Percentiles rank a stretch among this genome's conserved stretches.
phyloP scores from a whole-genome alignment of 1,140 invertebrate species.

The Holotrichia oblita region DNA sequence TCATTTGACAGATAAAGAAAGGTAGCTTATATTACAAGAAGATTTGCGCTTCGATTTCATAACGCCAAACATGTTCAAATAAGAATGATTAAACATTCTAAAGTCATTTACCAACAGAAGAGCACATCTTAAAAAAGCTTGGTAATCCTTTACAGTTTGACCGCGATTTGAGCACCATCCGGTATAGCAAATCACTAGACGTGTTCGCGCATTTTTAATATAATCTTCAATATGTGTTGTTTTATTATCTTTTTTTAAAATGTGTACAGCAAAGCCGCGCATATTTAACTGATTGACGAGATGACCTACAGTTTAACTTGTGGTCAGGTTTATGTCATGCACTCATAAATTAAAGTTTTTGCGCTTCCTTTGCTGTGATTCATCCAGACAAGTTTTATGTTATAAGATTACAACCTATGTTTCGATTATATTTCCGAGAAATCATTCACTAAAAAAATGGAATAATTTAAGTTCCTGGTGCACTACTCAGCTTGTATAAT shows the following conservation, averaged over 20 bases:
- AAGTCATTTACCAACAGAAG: too few species aligned
- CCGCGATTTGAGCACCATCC: too few species aligned
- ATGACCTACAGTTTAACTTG: neutral
- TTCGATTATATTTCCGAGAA: conserved; percentile 7
- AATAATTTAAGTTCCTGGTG: neutral
- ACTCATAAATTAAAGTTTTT: neutral
- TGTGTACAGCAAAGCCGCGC: neutral
- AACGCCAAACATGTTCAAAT: too few species aligned
- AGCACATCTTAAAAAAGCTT: too few species aligned
- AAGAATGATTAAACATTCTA: too few species aligned
- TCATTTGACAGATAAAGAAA: too few species aligned
- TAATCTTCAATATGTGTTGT: neutral
- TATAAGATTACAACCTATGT: too few species aligned
- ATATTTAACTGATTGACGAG: neutral
- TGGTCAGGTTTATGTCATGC: conserved; percentile 5
- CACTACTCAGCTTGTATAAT: neutral
- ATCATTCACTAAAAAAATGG: neutral
- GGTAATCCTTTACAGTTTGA: too few species aligned
- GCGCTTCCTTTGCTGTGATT: neutral
- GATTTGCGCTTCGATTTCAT: too few species aligned
- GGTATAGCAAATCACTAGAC: too few species aligned
- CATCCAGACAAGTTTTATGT: neutral
- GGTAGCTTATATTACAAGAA: too few species aligned
- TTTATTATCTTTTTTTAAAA: neutral
- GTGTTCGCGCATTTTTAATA: too few species aligned